Evolutionary conservation across 2,113 vertebrate genomes (phyloP).

Genomic region (Pterocles burchelli): DNA sequence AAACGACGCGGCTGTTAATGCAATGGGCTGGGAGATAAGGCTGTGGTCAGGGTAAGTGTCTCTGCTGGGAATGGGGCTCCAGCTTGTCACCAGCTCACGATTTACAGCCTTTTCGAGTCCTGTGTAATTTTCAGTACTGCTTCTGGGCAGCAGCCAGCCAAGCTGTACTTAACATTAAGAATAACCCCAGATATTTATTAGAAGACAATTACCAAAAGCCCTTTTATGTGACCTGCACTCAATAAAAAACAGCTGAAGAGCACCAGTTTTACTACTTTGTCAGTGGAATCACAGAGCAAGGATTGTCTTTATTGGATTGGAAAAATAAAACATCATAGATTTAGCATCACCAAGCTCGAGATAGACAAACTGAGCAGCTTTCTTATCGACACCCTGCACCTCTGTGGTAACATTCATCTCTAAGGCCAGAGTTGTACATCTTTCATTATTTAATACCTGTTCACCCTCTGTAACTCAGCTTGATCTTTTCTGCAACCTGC

Average conservation of each 20-base stretch:
- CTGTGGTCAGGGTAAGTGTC: fast-evolving
- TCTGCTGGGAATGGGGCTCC: background rate
- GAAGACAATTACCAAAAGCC: background rate
- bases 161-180: background rate
- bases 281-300: background rate
- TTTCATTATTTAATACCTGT: background rate
- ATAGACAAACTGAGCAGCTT: fast-evolving
- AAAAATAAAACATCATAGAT: background rate
- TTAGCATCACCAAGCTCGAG: background rate
- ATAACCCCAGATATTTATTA: background rate
- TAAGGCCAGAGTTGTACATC: background rate
- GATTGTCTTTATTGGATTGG: background rate
- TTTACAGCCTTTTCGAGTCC: background rate
- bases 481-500: background rate
- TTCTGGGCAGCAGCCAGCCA: background rate
- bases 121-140: background rate
- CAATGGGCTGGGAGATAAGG: too few species aligned
- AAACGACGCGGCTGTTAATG: fast-evolving
- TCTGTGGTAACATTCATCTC: fast-evolving
- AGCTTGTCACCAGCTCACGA: background rate
- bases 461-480: background rate
- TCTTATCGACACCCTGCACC: fast-evolving
- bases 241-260: background rate
- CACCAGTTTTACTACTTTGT: background rate
- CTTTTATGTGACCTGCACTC: background rate